These are phyloP conservation scores for Oreochromis grahami DNA, from an alignment of 2,797 vertebrate genomes.

Conservation along the genomic window DNA sequence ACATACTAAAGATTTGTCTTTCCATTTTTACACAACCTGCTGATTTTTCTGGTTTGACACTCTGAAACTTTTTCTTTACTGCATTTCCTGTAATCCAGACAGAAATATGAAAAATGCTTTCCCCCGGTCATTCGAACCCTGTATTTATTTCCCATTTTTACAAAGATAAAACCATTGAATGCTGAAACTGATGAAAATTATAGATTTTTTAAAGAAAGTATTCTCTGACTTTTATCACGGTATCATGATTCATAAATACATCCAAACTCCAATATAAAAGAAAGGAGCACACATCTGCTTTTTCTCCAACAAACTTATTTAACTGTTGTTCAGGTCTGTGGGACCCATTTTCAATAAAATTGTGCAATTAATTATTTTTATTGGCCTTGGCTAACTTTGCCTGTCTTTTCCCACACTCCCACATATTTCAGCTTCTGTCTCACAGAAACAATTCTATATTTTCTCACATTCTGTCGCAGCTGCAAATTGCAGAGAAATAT, in stretches of 20 bases:
- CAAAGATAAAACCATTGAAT: background rate
- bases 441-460: background rate
- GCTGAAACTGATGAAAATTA: background rate
- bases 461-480: background rate
- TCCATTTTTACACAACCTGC: background rate
- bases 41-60: background rate
- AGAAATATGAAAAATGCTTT: background rate
- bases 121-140: accelerated
- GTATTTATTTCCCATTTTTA: background rate
- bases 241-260: background rate
- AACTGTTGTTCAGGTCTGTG: background rate
- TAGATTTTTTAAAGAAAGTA: background rate
- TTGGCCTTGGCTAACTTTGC: background rate
- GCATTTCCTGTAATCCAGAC: background rate
- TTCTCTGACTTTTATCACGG: background rate
- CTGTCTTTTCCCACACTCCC: background rate
- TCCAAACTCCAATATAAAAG: background rate
- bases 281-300: background rate
- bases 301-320: background rate
- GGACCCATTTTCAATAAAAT: background rate
- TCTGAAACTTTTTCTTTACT: background rate
- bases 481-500: background rate
- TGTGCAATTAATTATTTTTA: background rate
- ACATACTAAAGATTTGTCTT: background rate
- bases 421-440: background rate